Evolutionary conservation across 1,140 invertebrate genomes (phyloP), one percentile per base, ranked within the genome.

Genomic region (Chrysopa pallens): DNA sequence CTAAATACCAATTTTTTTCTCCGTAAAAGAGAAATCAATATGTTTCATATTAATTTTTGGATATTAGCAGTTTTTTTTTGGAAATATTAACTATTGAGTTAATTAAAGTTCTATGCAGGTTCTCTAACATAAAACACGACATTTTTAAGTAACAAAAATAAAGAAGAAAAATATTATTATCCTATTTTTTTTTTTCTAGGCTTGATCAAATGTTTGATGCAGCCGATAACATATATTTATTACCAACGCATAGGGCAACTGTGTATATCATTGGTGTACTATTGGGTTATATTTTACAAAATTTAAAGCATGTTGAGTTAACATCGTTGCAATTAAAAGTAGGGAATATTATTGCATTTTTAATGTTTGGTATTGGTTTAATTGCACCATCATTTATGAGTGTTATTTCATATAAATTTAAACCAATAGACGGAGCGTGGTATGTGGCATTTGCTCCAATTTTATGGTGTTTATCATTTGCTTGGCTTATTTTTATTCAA

Each of bases 261-360:
- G 74, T 80, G n/a, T 82, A 82, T 49, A 72, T 78, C 35, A 74
- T 81, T 60, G 79, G 79, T 35, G 70, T 82, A 42, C 67, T 71
- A 28, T 47, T 76, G 29, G 78, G 74, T 13, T 78, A 74, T 48
- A 52, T 68, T 13, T 54, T 82, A 29, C 65, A 68, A 45, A 62
- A 66, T 46, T 65, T 45, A 28, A 60, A 58, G 29, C 50, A 59
- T 38, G 42, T 57, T n/a, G 44, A 46, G 38, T 48, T 73, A 28
- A 61, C 47, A 0, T 50, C 53, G 48, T 60, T 64, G 52, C 50
- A 29, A 44, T 47, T 39, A 42, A 13, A 12, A 8, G 42, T 68
- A 1, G 78, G 77, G 3, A 57, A 57, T 42, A 46, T 52, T 1
- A 9, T 58, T 6, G 54, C 55, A 36, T 28, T 60, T 9, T 40